A percentile compares a stretch with the other conserved stretches of the same genome.
These are phyloP conservation scores for Scatophagus argus DNA, from an alignment of 2,113 vertebrate species.

Conservation along the genomic window DNA sequence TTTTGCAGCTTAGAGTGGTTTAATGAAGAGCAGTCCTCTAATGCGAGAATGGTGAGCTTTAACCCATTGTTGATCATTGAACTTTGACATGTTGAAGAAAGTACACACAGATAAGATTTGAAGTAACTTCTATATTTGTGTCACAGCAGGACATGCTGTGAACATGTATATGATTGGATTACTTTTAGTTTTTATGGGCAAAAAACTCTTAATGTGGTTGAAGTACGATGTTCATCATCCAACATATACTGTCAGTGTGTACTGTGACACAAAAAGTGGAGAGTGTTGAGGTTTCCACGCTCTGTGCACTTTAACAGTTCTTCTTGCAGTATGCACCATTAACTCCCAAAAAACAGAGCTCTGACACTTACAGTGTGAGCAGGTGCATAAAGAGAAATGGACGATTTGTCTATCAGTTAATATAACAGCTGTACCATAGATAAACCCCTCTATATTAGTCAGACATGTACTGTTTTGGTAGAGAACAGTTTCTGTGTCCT, in stretches of 20 bases:
- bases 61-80: background rate
- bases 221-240: conserved; percentile 8
- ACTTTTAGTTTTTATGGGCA: background rate
- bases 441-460: conserved; percentile 6
- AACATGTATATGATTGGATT: background rate
- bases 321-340: background rate
- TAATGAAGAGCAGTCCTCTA: background rate
- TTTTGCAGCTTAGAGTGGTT: background rate
- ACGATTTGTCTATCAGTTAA: background rate
- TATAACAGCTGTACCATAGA: background rate
- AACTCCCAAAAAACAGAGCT: conserved; percentile 4
- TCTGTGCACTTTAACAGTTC: background rate
- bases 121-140: conserved; percentile 17
- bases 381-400: background rate
- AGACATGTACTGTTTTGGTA: conserved; percentile 42
- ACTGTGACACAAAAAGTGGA: background rate
- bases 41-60: background rate
- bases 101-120: background rate
- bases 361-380: background rate
- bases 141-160: background rate
- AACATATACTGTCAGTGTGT: background rate
- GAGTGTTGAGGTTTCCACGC: background rate
- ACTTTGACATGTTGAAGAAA: background rate
- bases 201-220: background rate
- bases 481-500: conserved; percentile 28